phyloP scores from a whole-genome alignment of 2,797 vertebrate genomes.

The Morelia viridis region DNA sequence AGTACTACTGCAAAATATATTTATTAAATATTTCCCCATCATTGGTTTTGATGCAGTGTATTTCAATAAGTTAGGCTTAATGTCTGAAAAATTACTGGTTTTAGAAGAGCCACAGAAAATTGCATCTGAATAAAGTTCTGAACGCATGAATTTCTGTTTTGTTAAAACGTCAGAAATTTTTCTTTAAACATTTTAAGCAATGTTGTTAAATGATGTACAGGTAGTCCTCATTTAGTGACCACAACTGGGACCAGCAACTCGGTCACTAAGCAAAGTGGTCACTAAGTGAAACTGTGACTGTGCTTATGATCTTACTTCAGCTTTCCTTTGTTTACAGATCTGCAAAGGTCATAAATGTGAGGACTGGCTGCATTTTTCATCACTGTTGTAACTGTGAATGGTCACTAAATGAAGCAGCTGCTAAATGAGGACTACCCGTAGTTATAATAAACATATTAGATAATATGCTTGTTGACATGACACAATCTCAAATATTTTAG shows the following conservation, averaged over 20 bases:
- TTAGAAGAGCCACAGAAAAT: background rate
- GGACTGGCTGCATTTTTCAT: background rate
- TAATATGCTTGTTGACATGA: background rate
- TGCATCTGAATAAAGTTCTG: slow-evolving; percentile 1
- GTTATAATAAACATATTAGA: background rate
- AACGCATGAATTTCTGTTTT: background rate
- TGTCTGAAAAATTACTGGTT: background rate
- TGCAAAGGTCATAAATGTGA: background rate
- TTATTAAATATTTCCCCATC: background rate
- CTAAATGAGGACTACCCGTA: background rate
- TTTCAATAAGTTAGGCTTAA: background rate
- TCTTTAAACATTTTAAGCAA: background rate
- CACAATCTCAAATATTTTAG: background rate
- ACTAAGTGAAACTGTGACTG: background rate
- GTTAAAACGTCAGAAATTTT: background rate
- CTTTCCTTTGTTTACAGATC: background rate
- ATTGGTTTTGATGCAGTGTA: background rate
- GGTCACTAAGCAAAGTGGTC: background rate
- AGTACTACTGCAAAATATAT: background rate
- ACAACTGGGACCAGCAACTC: background rate
- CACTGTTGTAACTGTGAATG: background rate
- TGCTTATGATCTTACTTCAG: background rate
- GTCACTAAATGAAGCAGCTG: background rate
- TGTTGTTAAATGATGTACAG: background rate
- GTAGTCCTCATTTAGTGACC: background rate